Evolutionary conservation across 2,888 invertebrate species (phyloP).

Genomic region (Noctuana brunneofusca): DNA sequence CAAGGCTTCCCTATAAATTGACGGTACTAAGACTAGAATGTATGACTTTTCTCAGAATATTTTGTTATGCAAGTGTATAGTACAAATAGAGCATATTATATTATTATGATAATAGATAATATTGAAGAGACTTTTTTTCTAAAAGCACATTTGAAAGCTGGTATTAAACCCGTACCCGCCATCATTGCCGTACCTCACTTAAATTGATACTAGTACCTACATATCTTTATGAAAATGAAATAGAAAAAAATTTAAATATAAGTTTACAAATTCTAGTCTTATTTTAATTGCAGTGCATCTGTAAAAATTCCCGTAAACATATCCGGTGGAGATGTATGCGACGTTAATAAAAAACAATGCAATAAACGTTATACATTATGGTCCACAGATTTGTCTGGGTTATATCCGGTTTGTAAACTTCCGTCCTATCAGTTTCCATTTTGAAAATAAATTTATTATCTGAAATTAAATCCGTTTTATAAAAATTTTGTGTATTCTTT

Average conservation of each 20-base stretch:
- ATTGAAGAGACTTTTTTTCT: too few species aligned
- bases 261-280: background rate
- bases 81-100: too few species aligned
- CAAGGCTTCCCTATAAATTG: too few species aligned
- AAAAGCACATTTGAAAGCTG: too few species aligned
- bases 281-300: conserved; percentile 43
- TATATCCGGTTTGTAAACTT: conserved; percentile 64
- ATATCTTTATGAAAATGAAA: too few species aligned
- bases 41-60: too few species aligned
- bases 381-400: conserved; percentile 60
- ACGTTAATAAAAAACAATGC: conserved; percentile 38
- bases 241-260: background rate
- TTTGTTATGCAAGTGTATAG: too few species aligned
- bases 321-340: conserved; percentile 40
- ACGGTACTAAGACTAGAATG: too few species aligned
- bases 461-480: background rate
- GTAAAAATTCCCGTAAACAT: conserved; percentile 44
- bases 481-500: background rate
- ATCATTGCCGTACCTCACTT: too few species aligned
- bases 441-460: conserved; percentile 36
- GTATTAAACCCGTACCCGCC: too few species aligned
- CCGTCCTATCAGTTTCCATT: conserved; percentile 57
- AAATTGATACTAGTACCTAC: too few species aligned
- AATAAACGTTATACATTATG: conserved; percentile 57
- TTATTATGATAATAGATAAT: too few species aligned